Evolutionary conservation across 2,888 invertebrate genomes (phyloP).

Genomic region (Drosophila nigricruria): DNA sequence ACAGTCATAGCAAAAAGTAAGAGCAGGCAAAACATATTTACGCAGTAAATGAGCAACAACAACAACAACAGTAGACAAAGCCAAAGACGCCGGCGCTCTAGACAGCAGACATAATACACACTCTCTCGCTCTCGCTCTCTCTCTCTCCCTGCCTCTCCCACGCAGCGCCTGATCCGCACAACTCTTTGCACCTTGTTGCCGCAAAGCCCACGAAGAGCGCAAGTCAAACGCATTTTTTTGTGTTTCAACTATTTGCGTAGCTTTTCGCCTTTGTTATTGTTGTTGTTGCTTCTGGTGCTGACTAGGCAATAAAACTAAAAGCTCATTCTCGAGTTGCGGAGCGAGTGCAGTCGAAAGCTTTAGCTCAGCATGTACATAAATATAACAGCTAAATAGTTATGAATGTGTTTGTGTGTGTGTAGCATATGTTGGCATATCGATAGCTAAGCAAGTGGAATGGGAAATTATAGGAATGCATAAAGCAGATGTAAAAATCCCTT

Average conservation of each 20-base stretch:
- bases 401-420: neutral
- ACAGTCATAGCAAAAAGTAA: constrained; percentile 31
- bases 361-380: constrained; percentile 11
- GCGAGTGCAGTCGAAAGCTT: constrained; percentile 52
- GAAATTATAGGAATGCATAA: neutral
- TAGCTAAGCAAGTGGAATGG: neutral
- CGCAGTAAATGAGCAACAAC: constrained; percentile 66
- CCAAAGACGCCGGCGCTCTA: constrained; percentile 72
- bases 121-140: neutral
- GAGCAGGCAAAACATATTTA: constrained; percentile 61
- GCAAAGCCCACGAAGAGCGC: constrained; percentile 36
- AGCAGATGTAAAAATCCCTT: neutral
- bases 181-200: constrained; percentile 50
- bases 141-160: constrained; percentile 4
- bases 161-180: constrained; percentile 33
- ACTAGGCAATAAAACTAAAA: constrained; percentile 37
- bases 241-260: constrained; percentile 41
- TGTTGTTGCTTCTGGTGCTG: constrained; percentile 15
- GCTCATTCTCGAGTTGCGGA: constrained; percentile 34
- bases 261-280: constrained; percentile 32
- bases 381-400: constrained; percentile 7
- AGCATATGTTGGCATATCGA: neutral
- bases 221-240: constrained; percentile 60
- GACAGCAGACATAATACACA: constrained; percentile 11
- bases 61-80: constrained; percentile 34